Base-by-base conservation (phyloP, 1,140 invertebrate species). In the Cyclina sinensis region DNA sequence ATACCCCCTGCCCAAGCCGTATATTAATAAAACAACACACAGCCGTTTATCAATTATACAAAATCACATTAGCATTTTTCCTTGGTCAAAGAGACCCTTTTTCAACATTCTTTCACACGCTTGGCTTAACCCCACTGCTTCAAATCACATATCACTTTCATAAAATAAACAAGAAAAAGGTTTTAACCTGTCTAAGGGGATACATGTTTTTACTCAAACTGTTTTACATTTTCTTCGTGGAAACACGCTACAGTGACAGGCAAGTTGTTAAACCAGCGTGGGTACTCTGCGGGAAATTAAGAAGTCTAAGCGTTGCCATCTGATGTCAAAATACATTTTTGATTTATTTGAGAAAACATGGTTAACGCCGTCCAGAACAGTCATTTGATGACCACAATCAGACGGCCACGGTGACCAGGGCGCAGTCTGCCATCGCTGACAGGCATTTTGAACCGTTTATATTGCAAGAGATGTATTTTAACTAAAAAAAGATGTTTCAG, bases 121-220 rank as follows among this genome's bases (percentile, higher is more conserved):
- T 78, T 51, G n/a, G 74, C 16, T 35, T 48, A 37, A 4, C 65
- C 74, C 43, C 43, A 2, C 18, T 21, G 46, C 24, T 54, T 24
- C 21, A 30, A 54, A 78, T 78, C 46, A 1, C 27, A 35, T 78
- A 78, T 54, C 74, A 11, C 32, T 57, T 78, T 54, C 74, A 78
- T 54, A 78, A 54, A 78, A 54, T 78, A 78, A 78, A 78, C 74
- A 78, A 78, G 74, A 78, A 78, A 78, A 78, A 46, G 74, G 46
- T 78, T 78, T 78, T 78, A 78, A 78, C 74, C 74, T 78, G 74
- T 78, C 74, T 48, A 35, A 48, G 37, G 46, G 39, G n/a, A 48
- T 32, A 46, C 27, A 30, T 78, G 74, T 54, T 78, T 78, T 57
- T 78, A 35, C 74, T 78, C 74, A 78, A 78, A 74, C 21, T 12